Conservation (phyloP, 2,113 vertebrate genomes). For the Festucalex cinctus region DNA sequence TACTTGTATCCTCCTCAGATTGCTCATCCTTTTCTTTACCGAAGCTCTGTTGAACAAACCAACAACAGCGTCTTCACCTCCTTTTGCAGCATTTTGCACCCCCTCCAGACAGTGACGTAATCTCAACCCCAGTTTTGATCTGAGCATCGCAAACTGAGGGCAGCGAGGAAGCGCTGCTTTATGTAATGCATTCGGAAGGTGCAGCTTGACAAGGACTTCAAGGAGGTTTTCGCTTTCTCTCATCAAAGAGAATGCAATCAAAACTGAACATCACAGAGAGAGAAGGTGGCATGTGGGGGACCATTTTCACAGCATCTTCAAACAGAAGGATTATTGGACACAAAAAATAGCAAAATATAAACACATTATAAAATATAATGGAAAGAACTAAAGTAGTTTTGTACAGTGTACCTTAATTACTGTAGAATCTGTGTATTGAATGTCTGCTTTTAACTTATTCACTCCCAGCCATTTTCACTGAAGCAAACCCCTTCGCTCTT, state of each 20-base stretch:
- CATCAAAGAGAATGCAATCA: slow-evolving; percentile 20
- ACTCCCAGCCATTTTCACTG: no score
- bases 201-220: neutral
- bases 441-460: neutral
- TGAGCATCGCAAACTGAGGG: slow-evolving; percentile 46
- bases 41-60: neutral
- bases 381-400: neutral
- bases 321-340: neutral
- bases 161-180: slow-evolving; percentile 32
- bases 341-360: neutral
- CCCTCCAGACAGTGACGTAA: slow-evolving; percentile 66
- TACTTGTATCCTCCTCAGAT: neutral
- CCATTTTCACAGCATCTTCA: neutral
- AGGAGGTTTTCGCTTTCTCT: slow-evolving; percentile 1
- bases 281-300: neutral
- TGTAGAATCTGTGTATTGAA: neutral
- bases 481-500: no score
- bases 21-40: neutral
- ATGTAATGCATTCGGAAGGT: slow-evolving; percentile 33
- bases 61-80: neutral
- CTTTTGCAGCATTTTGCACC: slow-evolving; percentile 38
- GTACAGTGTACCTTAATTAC: neutral
- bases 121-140: slow-evolving; percentile 43
- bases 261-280: slow-evolving; percentile 25
- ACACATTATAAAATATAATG: neutral